Conservation (phyloP, 2,888 invertebrate species). For the Agonopterix heracliana region DNA sequence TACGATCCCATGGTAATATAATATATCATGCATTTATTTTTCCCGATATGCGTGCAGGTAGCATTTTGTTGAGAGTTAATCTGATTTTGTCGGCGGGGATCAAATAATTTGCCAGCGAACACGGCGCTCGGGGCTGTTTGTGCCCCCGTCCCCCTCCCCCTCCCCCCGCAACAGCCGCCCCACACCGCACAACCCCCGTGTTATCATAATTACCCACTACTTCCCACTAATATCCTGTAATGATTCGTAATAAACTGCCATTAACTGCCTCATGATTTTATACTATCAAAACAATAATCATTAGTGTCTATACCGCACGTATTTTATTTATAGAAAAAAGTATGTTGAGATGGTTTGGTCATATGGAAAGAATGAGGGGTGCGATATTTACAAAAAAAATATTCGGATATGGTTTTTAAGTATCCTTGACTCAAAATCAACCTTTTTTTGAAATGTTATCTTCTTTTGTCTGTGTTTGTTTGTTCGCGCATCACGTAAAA, state of each 20-base stretch:
- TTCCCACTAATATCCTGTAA: conserved; percentile 2
- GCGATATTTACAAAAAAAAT: too few relatives aligned
- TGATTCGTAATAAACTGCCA: conserved; percentile 3
- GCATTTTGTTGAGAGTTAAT: conserved; percentile 19
- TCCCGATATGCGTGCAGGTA: conserved; percentile 3
- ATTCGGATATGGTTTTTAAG: too few relatives aligned
- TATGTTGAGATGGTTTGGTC: too few relatives aligned
- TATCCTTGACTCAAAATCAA: too few relatives aligned
- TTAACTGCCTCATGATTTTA: conserved; percentile 1
- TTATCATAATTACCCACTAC: conserved; percentile 21
- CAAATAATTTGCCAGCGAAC: conserved; percentile 24
- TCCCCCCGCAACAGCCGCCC: background rate
- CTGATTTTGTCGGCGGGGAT: conserved; percentile 23
- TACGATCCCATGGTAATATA: too few relatives aligned
- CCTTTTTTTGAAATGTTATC: too few relatives aligned
- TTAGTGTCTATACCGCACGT: background rate
- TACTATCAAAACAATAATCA: background rate
- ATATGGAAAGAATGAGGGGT: too few relatives aligned
- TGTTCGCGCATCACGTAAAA: too few relatives aligned
- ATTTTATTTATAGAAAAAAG: too few relatives aligned
- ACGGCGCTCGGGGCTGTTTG: conserved; percentile 20
- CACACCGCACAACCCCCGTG: conserved; percentile 1
- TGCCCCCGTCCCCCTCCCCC: conserved; percentile 7
- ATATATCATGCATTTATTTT: conserved; percentile 7
- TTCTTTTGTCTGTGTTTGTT: too few relatives aligned